phyloP scores from a whole-genome alignment of 2,797 vertebrate genomes.

The Falco berigora region DNA sequence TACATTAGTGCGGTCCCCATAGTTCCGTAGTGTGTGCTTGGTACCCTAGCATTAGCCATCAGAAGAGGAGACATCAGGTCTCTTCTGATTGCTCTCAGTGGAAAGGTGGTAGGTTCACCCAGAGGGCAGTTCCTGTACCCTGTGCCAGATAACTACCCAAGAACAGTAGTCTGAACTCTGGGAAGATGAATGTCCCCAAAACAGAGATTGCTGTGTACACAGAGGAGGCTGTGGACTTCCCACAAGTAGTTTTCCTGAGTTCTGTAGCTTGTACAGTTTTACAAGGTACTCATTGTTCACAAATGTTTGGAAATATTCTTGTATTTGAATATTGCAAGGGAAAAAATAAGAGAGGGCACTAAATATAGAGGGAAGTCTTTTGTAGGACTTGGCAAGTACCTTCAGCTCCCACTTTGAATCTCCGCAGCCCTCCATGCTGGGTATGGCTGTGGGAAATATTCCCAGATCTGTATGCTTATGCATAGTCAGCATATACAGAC shows the following conservation, averaged over 20 bases:
- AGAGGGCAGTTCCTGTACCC: neutral
- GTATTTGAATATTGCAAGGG: neutral
- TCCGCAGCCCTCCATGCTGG: neutral
- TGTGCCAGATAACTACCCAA: neutral
- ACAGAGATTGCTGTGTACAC: neutral
- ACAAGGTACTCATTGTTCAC: neutral
- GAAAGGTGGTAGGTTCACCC: neutral
- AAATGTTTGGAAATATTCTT: neutral
- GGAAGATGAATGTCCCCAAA: neutral
- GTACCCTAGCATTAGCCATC: neutral
- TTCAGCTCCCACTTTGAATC: neutral
- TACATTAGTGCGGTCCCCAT: accelerated
- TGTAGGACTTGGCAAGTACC: neutral
- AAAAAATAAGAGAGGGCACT: neutral
- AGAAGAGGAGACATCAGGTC: neutral
- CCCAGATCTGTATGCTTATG: neutral
- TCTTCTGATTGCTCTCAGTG: neutral
- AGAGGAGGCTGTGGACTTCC: neutral
- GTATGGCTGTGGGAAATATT: neutral
- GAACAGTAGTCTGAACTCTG: neutral
- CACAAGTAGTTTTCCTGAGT: neutral
- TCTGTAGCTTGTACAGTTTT: neutral
- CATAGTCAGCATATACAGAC: neutral
- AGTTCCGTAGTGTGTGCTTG: accelerated
- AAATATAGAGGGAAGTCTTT: neutral